Conservation (phyloP, 1,140 invertebrate species). For the Battus philenor region DNA sequence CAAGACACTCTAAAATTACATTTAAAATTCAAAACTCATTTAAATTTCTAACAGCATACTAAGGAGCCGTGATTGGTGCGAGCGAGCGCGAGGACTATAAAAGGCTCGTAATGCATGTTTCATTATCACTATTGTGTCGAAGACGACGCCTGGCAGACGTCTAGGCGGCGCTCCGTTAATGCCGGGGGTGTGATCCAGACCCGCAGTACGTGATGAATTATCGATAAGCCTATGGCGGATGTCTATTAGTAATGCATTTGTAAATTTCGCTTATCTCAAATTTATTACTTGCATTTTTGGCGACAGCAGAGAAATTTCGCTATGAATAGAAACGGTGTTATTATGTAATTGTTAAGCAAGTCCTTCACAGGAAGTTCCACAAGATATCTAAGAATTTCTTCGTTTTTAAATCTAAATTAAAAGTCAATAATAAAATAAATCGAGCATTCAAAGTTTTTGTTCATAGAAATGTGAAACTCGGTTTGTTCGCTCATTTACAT, state of each 20-base stretch:
- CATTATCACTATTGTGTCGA: slow-evolving; percentile 55
- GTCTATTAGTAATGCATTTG: slow-evolving; percentile 12
- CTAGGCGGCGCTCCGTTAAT: slow-evolving; percentile 37
- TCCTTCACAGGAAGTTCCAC: too few relatives aligned
- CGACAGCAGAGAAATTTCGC: too few relatives aligned
- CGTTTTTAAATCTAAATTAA: too few relatives aligned
- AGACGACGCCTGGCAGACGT: slow-evolving; percentile 33
- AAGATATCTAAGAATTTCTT: too few relatives aligned
- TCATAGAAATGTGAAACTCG: too few relatives aligned
- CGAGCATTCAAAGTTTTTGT: too few relatives aligned
- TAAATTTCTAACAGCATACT: slow-evolving; percentile 27
- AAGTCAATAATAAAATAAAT: too few relatives aligned
- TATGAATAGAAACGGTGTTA: too few relatives aligned
- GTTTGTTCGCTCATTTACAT: too few relatives aligned
- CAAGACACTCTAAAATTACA: slow-evolving; percentile 18
- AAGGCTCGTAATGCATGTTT: slow-evolving; percentile 51
- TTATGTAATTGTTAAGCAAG: too few relatives aligned
- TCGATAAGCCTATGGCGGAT: slow-evolving; percentile 23
- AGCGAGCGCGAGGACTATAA: slow-evolving; percentile 36
- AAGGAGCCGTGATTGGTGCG: slow-evolving; percentile 41
- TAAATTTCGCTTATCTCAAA: too few relatives aligned
- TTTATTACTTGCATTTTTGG: too few relatives aligned
- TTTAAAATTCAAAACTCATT: slow-evolving; percentile 31
- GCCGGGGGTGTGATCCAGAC: slow-evolving; percentile 39
- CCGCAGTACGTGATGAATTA: slow-evolving; percentile 45